Conservation (phyloP, 2,888 invertebrate genomes). For the Dasysyrphus albostriatus region DNA sequence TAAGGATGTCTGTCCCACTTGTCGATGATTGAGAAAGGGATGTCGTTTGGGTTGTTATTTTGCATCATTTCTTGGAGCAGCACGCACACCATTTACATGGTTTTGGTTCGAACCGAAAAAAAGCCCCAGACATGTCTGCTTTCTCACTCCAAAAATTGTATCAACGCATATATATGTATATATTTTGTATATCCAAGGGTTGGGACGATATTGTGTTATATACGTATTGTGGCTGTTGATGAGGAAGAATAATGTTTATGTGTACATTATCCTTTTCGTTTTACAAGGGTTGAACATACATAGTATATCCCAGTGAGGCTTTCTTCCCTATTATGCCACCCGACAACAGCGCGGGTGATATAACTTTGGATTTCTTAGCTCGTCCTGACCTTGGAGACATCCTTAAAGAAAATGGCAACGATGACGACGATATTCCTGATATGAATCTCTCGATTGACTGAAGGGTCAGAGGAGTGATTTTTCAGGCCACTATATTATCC, state of each 20-base stretch:
- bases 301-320: constrained; percentile 33
- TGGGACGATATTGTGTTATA: constrained; percentile 43
- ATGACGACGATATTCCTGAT: constrained; percentile 45
- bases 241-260: constrained; percentile 69
- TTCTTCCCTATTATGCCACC: background rate
- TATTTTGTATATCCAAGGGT: constrained; percentile 1
- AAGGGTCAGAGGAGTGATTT: constrained; percentile 64
- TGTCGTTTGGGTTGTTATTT: constrained; percentile 58
- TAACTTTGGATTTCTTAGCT: constrained; percentile 45
- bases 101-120: constrained; percentile 6
- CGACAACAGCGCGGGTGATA: constrained; percentile 31
- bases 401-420: constrained; percentile 64
- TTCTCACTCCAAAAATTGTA: background rate
- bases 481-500: constrained; percentile 54
- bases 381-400: constrained; percentile 69
- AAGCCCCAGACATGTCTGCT: constrained; percentile 70
- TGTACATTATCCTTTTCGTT: constrained; percentile 73
- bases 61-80: constrained; percentile 57
- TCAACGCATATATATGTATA: no score
- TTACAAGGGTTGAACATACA: constrained; percentile 69
- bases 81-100: constrained; percentile 69
- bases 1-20: constrained; percentile 74
- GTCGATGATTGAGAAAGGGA: constrained; percentile 72
- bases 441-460: constrained; percentile 70
- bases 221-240: constrained; percentile 65